These are phyloP conservation scores for Actenoides hombroni DNA, from an alignment of 2,113 vertebrate species.

Conservation along the genomic window DNA sequence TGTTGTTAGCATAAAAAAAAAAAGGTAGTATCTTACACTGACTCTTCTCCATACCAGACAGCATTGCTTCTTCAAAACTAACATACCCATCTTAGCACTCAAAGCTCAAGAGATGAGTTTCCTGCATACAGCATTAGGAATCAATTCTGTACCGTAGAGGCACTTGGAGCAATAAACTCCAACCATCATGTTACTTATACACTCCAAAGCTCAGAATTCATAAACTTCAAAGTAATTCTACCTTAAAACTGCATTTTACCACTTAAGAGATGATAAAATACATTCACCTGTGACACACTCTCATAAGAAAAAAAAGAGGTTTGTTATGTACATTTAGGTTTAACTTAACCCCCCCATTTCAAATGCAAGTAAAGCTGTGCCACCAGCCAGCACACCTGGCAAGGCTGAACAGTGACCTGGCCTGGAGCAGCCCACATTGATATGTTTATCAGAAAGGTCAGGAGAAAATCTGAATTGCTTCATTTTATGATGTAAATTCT, in stretches of 20 bases:
- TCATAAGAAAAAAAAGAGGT: not conserved
- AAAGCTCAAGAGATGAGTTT: not conserved
- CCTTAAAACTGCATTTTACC: not conserved
- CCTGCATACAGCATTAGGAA: not conserved
- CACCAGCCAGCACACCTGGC: not conserved
- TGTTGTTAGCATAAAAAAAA: not conserved
- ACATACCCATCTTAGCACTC: not conserved
- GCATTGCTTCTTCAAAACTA: not conserved
- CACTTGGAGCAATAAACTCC: not conserved
- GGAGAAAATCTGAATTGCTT: not conserved
- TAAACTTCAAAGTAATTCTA: not conserved
- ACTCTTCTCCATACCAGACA: not conserved
- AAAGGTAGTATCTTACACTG: too few species aligned
- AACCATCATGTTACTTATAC: not conserved
- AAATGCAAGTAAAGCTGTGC: not conserved
- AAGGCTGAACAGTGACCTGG: fast-evolving
- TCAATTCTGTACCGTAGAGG: not conserved
- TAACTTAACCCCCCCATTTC: not conserved
- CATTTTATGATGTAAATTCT: not conserved
- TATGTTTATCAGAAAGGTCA: fast-evolving
- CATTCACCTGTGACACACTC: not conserved
- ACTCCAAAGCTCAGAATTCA: not conserved
- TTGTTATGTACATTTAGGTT: not conserved
- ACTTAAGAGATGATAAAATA: not conserved
- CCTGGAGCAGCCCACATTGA: not conserved